phyloP scores from a whole-genome alignment of 2,797 vertebrate genomes.

The Todus mexicanus region DNA sequence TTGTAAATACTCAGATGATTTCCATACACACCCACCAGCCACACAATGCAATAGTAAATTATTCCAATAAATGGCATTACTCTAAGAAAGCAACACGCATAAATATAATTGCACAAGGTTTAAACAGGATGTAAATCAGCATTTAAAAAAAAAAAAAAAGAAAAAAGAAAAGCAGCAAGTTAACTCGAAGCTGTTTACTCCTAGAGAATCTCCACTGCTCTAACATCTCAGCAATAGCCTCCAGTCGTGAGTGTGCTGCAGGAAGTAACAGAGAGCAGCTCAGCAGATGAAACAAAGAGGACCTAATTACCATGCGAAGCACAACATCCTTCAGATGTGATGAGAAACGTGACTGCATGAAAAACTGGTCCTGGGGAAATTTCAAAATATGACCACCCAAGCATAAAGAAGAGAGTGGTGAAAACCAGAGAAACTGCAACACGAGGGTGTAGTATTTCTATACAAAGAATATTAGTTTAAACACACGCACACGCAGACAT shows the following conservation, averaged over 20 bases:
- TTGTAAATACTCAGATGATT: slow-evolving; percentile 40
- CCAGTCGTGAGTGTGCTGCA: slow-evolving; percentile 56
- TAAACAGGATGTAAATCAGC: slow-evolving; percentile 55
- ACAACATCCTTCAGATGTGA: slow-evolving; percentile 84
- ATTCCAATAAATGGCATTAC: slow-evolving; percentile 44
- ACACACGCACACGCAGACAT: neutral
- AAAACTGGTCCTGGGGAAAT: slow-evolving; percentile 78
- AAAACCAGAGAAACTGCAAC: slow-evolving; percentile 36
- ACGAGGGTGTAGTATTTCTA: slow-evolving; percentile 23
- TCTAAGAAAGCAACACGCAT: slow-evolving; percentile 20
- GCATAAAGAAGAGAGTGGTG: slow-evolving; percentile 73
- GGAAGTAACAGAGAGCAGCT: slow-evolving; percentile 62
- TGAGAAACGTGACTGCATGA: slow-evolving; percentile 81
- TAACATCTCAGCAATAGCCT: slow-evolving; percentile 59
- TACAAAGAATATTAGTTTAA: slow-evolving; percentile 47
- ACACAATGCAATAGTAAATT: slow-evolving; percentile 17
- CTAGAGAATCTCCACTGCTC: slow-evolving; percentile 37
- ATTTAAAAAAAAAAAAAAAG: neutral
- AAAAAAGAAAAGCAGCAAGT: neutral
- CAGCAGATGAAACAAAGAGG: slow-evolving; percentile 82
- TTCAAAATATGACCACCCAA: slow-evolving; percentile 83
- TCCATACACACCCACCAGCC: neutral
- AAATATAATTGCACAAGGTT: slow-evolving; percentile 49
- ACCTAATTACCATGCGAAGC: slow-evolving; percentile 86
- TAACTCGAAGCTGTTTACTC: slow-evolving; percentile 50